Conservation (phyloP, 2,113 vertebrate species). For the Amphilophus citrinellus region DNA sequence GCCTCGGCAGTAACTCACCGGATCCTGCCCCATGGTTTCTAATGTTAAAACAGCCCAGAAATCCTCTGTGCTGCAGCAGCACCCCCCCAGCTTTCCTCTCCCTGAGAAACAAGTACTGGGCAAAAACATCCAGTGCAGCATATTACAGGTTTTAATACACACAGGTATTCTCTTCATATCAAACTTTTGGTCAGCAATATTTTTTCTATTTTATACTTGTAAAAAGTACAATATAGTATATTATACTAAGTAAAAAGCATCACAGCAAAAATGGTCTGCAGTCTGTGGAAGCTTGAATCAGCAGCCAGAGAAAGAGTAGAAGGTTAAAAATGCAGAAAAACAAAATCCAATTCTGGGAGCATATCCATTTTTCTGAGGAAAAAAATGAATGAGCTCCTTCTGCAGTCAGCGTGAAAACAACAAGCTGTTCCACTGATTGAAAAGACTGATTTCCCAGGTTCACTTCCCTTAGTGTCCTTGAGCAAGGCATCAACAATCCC, state of each 20-base stretch:
- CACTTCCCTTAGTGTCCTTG: background rate
- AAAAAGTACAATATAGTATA: too few relatives aligned
- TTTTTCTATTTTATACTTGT: background rate
- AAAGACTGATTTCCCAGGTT: background rate
- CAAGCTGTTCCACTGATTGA: background rate
- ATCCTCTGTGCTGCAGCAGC: background rate
- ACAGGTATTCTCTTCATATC: background rate
- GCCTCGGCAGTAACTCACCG: constrained; percentile 27
- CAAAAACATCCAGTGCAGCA: background rate
- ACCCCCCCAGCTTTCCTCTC: background rate
- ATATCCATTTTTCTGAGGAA: background rate
- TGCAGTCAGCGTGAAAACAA: background rate
- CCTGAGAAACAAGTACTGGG: background rate
- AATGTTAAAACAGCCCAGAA: constrained; percentile 8
- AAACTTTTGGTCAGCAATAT: background rate
- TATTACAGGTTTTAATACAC: background rate
- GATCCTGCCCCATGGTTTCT: constrained; percentile 1
- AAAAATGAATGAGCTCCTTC: background rate
- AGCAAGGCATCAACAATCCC: background rate
- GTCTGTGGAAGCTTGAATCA: background rate
- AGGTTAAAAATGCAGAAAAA: background rate
- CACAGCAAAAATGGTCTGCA: accelerated
- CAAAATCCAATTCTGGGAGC: background rate
- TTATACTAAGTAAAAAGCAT: background rate
- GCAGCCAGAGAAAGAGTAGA: background rate